phyloP scores from a whole-genome alignment of 2,888 invertebrate species.

The Acanthacorydalis orientalis region DNA sequence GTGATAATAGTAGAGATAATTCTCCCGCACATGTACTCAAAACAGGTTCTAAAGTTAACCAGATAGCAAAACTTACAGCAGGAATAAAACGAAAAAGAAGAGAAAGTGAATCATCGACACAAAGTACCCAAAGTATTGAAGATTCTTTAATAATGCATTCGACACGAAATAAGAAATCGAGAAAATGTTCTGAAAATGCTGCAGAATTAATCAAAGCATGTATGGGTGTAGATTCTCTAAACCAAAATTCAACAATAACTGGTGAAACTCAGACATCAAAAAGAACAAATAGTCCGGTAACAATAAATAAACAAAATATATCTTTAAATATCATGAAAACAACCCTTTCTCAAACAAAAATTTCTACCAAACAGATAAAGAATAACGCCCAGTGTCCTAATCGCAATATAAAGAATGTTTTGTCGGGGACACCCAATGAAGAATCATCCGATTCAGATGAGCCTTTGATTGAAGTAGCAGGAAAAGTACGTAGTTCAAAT shows the following conservation, averaged over 20 bases:
- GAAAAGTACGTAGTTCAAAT: slow-evolving; percentile 41
- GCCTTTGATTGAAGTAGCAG: slow-evolving; percentile 52
- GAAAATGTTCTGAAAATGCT: slow-evolving; percentile 44
- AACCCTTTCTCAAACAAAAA: slow-evolving; percentile 3
- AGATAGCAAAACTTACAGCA: slow-evolving; percentile 24
- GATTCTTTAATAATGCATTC: slow-evolving; percentile 25
- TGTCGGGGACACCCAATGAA: slow-evolving; percentile 35
- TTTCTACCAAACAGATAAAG: slow-evolving; percentile 1
- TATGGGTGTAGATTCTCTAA: slow-evolving; percentile 30
- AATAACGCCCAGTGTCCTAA: not conserved
- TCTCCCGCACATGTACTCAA: slow-evolving; percentile 24
- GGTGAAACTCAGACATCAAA: slow-evolving; percentile 6
- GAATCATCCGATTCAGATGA: slow-evolving; percentile 67
- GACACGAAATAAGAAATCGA: slow-evolving; percentile 21
- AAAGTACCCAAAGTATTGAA: slow-evolving; percentile 44
- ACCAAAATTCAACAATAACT: slow-evolving; percentile 12
- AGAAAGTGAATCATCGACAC: slow-evolving; percentile 59
- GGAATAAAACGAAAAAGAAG: slow-evolving; percentile 51
- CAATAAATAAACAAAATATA: slow-evolving; percentile 8
- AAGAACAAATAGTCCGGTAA: slow-evolving; percentile 20
- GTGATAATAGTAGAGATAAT: slow-evolving; percentile 23
- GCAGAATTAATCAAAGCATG: slow-evolving; percentile 38
- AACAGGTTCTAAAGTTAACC: slow-evolving; percentile 22
- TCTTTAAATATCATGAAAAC: too few species aligned
- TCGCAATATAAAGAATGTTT: slow-evolving; percentile 14